A percentile compares a stretch with the other conserved stretches of the same genome.
Conservation (phyloP, 2,113 vertebrate genomes). For the Elephantulus edwardii region DNA sequence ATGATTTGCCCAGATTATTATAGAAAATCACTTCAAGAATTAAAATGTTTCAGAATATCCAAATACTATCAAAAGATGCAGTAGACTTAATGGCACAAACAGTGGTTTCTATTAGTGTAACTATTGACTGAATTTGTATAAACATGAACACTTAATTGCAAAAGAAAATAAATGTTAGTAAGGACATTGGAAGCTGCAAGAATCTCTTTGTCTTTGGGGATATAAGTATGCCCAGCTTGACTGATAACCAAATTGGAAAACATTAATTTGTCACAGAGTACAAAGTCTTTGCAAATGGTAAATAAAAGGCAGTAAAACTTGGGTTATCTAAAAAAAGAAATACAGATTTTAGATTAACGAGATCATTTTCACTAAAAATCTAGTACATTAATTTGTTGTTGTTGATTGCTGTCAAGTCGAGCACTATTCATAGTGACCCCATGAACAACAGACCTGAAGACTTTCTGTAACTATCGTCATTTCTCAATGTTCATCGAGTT, state of each 20-base stretch:
- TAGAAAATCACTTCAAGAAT: not conserved
- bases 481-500: no score
- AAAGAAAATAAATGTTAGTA: constrained; percentile 12
- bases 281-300: constrained; percentile 90
- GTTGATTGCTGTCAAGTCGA: no score
- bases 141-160: not conserved
- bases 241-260: constrained; percentile 94
- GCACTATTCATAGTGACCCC: no score
- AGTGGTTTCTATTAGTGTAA: not conserved
- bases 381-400: no score
- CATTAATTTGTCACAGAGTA: constrained; percentile 83
- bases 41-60: constrained; percentile 3
- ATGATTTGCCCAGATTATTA: constrained; percentile 26
- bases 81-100: not conserved
- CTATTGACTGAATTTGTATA: not conserved
- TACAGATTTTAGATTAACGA: constrained; percentile 56
- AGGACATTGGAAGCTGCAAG: constrained; percentile 2
- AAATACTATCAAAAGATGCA: constrained; percentile 9
- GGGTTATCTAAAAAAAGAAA: constrained; percentile 92
- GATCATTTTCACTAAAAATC: no score
- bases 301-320: constrained; percentile 91
- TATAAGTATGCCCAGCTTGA: constrained; percentile 92
- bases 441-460: no score
- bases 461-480: no score
- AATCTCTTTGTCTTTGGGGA: constrained; percentile 87